phyloP scores from a whole-genome alignment of 2,113 vertebrate species.

The Pandion haliaetus region DNA sequence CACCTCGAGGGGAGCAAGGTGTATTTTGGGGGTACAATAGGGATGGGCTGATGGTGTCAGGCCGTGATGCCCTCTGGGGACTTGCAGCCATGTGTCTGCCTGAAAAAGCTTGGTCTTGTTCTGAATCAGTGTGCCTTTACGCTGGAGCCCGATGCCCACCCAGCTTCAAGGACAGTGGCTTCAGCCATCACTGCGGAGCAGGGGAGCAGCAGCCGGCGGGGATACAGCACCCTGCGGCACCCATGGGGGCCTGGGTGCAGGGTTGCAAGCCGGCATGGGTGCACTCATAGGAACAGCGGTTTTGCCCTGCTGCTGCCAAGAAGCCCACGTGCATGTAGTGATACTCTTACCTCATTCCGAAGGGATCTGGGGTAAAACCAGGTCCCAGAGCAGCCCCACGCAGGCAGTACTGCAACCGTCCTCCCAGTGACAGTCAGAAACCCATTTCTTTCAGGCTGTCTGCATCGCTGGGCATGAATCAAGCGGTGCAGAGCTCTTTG shows the following conservation, averaged over 20 bases:
- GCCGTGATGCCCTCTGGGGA: background rate
- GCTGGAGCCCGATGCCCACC: background rate
- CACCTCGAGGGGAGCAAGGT: rapidly evolving
- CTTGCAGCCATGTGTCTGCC: background rate
- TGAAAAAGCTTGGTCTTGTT: background rate
- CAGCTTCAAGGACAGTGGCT: background rate
- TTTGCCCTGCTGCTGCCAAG: background rate
- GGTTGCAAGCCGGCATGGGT: background rate
- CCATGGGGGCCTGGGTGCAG: rapidly evolving
- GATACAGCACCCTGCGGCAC: background rate
- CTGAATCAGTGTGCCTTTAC: background rate
- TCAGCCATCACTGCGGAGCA: background rate
- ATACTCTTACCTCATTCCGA: background rate
- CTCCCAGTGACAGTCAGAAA: background rate
- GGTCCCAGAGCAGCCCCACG: background rate
- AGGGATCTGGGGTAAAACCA: background rate
- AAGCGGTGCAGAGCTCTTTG: rapidly evolving
- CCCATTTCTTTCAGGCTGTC: background rate
- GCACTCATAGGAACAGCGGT: rapidly evolving
- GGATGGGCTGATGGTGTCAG: background rate
- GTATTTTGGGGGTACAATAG: rapidly evolving
- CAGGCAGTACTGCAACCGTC: background rate
- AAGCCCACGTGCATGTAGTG: background rate
- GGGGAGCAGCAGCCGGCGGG: rapidly evolving
- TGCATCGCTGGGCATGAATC: background rate